Conservation (phyloP, 1,140 invertebrate genomes). For the Orius insidiosus region DNA sequence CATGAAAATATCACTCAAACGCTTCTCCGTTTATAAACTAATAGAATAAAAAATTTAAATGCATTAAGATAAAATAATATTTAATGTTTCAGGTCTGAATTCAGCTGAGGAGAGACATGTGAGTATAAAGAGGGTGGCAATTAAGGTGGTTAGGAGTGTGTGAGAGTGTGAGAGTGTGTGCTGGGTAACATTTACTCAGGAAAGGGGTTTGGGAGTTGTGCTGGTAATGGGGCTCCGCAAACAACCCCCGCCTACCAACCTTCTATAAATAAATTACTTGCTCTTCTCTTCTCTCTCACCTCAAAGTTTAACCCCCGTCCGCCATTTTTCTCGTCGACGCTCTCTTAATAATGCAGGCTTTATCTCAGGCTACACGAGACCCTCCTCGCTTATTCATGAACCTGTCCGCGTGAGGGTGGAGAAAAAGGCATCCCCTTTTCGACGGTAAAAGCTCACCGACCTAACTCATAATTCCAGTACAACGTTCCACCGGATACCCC, state of each 20-base stretch:
- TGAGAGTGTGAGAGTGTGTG: background rate
- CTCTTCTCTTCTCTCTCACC: conserved; percentile 3
- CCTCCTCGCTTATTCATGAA: conserved; percentile 6
- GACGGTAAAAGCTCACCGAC: no score
- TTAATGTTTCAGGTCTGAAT: conserved; percentile 43
- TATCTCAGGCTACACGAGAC: conserved; percentile 1
- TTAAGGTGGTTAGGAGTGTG: background rate
- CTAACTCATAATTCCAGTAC: no score
- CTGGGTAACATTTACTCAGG: background rate
- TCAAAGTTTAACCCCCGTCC: conserved; percentile 13
- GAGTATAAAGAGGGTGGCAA: conserved; percentile 27
- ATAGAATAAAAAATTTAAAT: background rate
- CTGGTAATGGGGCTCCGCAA: conserved; percentile 7
- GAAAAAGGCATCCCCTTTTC: no score
- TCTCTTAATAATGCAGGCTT: conserved; percentile 7
- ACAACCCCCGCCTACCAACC: conserved; percentile 5
- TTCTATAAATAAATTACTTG: conserved; percentile 14
- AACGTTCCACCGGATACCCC: no score
- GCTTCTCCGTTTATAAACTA: no score
- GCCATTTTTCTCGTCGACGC: conserved; percentile 10
- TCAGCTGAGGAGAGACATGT: conserved; percentile 50
- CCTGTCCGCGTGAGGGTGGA: background rate
- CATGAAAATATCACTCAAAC: background rate
- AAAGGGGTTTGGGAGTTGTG: background rate
- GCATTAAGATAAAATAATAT: conserved; percentile 13